Evolutionary conservation across 2,888 invertebrate genomes (phyloP), one percentile per base, ranked within the genome.

Genomic region (Zygogramma bicolorata): DNA sequence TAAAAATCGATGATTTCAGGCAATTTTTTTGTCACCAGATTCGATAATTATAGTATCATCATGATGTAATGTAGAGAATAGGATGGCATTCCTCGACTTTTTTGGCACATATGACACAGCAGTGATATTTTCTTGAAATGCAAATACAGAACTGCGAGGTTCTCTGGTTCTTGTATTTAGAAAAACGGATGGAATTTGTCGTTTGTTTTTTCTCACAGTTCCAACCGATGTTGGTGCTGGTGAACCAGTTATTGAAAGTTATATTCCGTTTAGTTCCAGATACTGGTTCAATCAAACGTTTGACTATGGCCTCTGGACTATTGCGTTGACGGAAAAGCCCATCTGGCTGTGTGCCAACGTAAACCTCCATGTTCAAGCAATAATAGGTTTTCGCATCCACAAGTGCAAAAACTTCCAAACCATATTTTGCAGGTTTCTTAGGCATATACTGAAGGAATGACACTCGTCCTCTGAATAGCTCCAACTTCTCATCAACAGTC

Each of bases 391-490:
- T 70, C 8, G 79, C 74, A 68, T 82, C 81, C 15, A 71, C 72
- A 22, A 78, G 49, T 5, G 81, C 80, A 62, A 73, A 77, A n/a
- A 81, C 73, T 77, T 83, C 80, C 3, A 82, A 75, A 0, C 80
- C 80, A 76, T 83, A 82, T 61, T 78, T 81, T 2, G 74, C 77
- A 22, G 83, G 80, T 72, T 84, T 81, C 25, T 79, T 78, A 6
- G 82, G 81, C n/a, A 83, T 83, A 62, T 81, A 84, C 70, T 83
- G 80, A 8, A 71, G 49, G 70, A 83, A 80, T 38, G 59, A 42
- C 61, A 70, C 61, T 13, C 63, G 46, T 34, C 72, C 77, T 29
- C 73, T 49, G 60, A 81, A 79, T 15, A 73, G 63, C 68, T 75
- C 74, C 22, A 82, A 62, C 69, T 79, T 80, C 63, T 81, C 80